Conservation (phyloP, 2,888 invertebrate species). For the Xiphydria camelus region DNA sequence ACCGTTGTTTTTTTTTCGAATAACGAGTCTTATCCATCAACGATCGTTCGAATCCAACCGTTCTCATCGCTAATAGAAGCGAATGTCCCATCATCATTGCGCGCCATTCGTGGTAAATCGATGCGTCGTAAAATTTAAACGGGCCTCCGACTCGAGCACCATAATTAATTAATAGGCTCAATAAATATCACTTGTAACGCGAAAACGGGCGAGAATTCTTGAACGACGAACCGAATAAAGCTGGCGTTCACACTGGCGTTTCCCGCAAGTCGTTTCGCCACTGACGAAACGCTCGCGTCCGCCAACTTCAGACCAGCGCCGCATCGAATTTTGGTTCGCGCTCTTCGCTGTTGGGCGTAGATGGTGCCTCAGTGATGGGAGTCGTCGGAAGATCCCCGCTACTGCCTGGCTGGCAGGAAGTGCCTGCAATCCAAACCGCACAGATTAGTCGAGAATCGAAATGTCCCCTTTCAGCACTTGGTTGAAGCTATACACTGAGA, state of each 20-base stretch:
- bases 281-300: conserved; percentile 2
- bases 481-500: too few species aligned
- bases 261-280: conserved; percentile 6
- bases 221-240: background rate
- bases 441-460: background rate
- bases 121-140: background rate
- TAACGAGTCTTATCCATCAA: too few species aligned
- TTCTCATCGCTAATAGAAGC: too few species aligned
- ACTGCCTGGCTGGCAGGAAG: conserved; percentile 48
- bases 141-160: background rate
- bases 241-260: background rate
- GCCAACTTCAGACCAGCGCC: conserved; percentile 35
- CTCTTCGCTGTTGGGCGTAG: conserved; percentile 50
- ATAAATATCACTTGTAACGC: background rate
- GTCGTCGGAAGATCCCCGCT: conserved; percentile 52
- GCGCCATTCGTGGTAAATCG: background rate
- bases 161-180: background rate
- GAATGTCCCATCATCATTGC: too few species aligned
- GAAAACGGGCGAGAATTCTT: background rate
- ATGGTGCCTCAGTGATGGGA: conserved; percentile 53
- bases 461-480: background rate
- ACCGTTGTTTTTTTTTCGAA: too few species aligned
- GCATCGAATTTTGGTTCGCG: conserved; percentile 38
- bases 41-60: too few species aligned
- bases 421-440: too few species aligned